These are phyloP conservation scores for Diadromus collaris DNA, from an alignment of 2,888 invertebrate genomes.

Conservation along the genomic window DNA sequence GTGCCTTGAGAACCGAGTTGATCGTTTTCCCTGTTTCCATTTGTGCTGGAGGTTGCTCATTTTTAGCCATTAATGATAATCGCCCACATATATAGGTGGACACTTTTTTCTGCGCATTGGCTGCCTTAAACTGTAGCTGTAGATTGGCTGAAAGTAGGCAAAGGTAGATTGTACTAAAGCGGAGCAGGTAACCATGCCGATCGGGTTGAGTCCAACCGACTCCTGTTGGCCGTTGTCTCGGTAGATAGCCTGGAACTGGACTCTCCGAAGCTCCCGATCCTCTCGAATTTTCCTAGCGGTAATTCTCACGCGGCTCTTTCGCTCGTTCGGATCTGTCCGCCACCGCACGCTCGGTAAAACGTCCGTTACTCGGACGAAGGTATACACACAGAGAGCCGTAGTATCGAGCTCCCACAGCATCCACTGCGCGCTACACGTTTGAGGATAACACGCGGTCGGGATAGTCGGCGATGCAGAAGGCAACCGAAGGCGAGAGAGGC, in stretches of 20 bases:
- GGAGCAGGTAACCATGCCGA: slow-evolving; percentile 32
- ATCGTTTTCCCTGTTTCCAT: no score
- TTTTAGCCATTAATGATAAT: not conserved
- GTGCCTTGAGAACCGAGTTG: no score
- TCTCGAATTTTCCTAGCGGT: slow-evolving; percentile 61
- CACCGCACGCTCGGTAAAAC: slow-evolving; percentile 55
- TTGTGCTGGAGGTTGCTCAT: no score
- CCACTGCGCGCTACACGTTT: slow-evolving; percentile 10
- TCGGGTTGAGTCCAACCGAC: slow-evolving; percentile 21
- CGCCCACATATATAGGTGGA: not conserved
- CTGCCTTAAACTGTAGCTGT: not conserved
- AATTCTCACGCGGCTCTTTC: slow-evolving; percentile 59
- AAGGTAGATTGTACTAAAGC: slow-evolving; percentile 30
- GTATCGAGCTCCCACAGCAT: slow-evolving; percentile 54
- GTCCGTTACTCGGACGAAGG: slow-evolving; percentile 60
- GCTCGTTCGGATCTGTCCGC: slow-evolving; percentile 40
- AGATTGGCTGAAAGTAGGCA: slow-evolving; percentile 2
- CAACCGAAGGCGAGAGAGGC: slow-evolving; percentile 50
- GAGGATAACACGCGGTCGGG: slow-evolving; percentile 30
- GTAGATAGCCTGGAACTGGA: slow-evolving; percentile 26
- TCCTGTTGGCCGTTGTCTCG: slow-evolving; percentile 22
- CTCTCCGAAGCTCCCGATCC: slow-evolving; percentile 32
- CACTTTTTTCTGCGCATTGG: not conserved
- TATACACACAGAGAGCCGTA: slow-evolving; percentile 27
- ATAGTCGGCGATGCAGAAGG: slow-evolving; percentile 52